These are phyloP conservation scores for Sebastes reedi DNA, from an alignment of 2,797 vertebrate genomes.

Conservation along the genomic window DNA sequence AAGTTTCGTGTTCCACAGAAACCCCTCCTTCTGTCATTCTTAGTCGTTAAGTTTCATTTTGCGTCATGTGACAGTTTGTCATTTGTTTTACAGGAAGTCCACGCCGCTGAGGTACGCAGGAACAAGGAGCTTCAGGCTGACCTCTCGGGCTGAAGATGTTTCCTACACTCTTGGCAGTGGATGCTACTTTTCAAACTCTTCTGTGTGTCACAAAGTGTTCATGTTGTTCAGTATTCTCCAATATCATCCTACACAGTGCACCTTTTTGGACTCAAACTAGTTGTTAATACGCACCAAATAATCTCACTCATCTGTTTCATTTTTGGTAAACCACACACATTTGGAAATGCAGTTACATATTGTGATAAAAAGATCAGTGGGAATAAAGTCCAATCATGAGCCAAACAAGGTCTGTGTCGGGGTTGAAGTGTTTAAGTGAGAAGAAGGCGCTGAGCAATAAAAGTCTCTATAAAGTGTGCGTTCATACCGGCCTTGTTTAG, in stretches of 20 bases:
- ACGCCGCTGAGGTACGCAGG: conserved; percentile 87
- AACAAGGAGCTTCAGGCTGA: conserved; percentile 89
- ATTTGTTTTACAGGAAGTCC: conserved; percentile 82
- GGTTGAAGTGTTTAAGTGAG: not conserved
- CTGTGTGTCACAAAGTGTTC: conserved; percentile 41
- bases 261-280: not conserved
- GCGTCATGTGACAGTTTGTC: not conserved
- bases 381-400: conserved; percentile 47
- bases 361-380: conserved; percentile 10
- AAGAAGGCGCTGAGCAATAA: too few relatives aligned
- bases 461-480: too few relatives aligned
- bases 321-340: conserved; percentile 16
- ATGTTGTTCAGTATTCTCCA: conserved; percentile 22
- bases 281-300: conserved; percentile 6
- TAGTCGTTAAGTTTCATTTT: not conserved
- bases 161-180: conserved; percentile 60
- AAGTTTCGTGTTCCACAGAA: conserved; percentile 1
- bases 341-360: not conserved
- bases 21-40: not conserved
- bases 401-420: not conserved
- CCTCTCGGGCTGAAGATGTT: conserved; percentile 84
- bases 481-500: too few relatives aligned
- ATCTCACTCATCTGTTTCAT: conserved; percentile 10
- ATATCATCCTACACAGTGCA: conserved; percentile 6
- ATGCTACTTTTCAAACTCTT: conserved; percentile 34